These are phyloP conservation scores for Synanthedon vespiformis DNA, from an alignment of 2,888 invertebrate genomes.

Conservation along the genomic window DNA sequence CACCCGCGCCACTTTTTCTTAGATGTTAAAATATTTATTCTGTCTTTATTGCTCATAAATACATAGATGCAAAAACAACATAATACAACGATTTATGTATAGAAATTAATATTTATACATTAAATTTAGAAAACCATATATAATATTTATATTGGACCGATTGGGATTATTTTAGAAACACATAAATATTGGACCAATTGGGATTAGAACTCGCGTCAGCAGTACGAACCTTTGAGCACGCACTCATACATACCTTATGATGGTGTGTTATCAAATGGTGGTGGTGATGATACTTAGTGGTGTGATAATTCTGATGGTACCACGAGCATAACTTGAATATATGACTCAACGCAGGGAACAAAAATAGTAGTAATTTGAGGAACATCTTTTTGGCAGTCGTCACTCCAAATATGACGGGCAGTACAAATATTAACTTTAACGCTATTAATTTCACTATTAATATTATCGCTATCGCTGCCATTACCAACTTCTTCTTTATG, in stretches of 20 bases:
- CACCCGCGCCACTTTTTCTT: too few species aligned
- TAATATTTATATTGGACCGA: too few species aligned
- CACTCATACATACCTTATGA: slow-evolving; percentile 59
- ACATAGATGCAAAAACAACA: too few species aligned
- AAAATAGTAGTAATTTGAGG: slow-evolving; percentile 81
- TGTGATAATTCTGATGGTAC: slow-evolving; percentile 80
- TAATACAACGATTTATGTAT: too few species aligned
- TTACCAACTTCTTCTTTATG: slow-evolving; percentile 78
- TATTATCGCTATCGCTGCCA: slow-evolving; percentile 81
- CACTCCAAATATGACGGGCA: slow-evolving; percentile 83
- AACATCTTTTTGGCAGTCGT: slow-evolving; percentile 87
- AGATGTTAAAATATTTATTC: too few species aligned
- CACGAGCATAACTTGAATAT: slow-evolving; percentile 88
- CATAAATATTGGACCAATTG: too few species aligned
- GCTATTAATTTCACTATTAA: slow-evolving; percentile 84
- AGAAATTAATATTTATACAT: too few species aligned
- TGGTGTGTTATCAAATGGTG: slow-evolving; percentile 85
- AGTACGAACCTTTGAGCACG: too few species aligned
- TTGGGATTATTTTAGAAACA: too few species aligned
- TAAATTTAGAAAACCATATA: too few species aligned
- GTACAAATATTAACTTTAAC: slow-evolving; percentile 81
- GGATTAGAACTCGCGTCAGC: too few species aligned
- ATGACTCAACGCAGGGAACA: slow-evolving; percentile 85
- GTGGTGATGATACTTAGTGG: slow-evolving; percentile 84
- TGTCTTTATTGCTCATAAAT: too few species aligned